Evolutionary conservation across 2,888 invertebrate genomes (phyloP), one percentile per base, ranked within the genome.

Genomic region (Carabus problematicus): DNA sequence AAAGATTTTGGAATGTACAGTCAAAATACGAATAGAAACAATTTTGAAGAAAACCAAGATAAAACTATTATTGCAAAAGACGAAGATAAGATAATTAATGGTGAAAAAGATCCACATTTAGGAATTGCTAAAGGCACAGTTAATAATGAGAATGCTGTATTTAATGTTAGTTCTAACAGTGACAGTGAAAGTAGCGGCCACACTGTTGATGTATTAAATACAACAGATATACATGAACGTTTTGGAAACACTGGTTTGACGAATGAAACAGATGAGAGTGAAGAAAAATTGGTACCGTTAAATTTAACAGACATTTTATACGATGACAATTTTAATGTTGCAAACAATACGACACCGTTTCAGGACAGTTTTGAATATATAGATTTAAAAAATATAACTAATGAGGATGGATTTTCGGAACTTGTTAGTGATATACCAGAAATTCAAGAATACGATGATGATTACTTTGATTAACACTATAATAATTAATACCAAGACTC

Each of bases 281-380:
- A 45, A 45, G 14, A 45, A 29, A 29, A 29, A 29, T 29, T 29
- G 6, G 29, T 29, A 29, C 2, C 29, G 29, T 29, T 29, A 47
- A 47, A 47, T 47, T 12, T 47, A 14, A 47, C 47, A 14, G 47
- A 47, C 16, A 7, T 11, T 11, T 16, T 16, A 11, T 47, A 14
- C 1, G 47, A 14, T 12, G 11, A 47, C 12, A 9, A 47, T 47
- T 11, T 47, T 47, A 8, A 47, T 47, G 1, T 4, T 47, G 12
- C 47, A 7, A n/a, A 14, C 9, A 47, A 47, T 8, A 12, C 12
- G 7, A 47, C 47, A 47, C 47, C 8, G n/a, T 47, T 16, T 16
- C 56, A n/a, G 9, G 56, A 64, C 49, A 66, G 59, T 66, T 66
- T 59, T 58, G 66, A 66, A n/a, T 59, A 67, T 54, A 43, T 41